Evolutionary conservation across 2,888 invertebrate genomes (phyloP).

Genomic region (Sarcophaga caerulescens): DNA sequence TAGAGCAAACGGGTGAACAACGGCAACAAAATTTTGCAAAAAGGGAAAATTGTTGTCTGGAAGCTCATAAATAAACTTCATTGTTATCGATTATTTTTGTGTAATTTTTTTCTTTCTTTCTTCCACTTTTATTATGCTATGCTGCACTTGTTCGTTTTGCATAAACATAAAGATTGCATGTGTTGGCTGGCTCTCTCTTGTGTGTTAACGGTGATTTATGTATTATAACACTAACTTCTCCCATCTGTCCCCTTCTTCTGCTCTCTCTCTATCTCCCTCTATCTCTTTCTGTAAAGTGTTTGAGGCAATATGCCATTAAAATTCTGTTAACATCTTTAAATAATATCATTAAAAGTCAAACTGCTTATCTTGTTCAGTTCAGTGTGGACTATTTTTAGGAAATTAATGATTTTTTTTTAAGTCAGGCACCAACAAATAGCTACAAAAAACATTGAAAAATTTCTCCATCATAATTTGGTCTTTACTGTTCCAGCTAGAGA

Average conservation of each 20-base stretch:
- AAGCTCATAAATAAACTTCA: slow-evolving; percentile 65
- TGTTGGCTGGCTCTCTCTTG: background rate
- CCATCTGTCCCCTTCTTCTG: background rate
- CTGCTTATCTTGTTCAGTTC: background rate
- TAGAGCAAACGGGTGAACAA: background rate
- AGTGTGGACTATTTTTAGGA: background rate
- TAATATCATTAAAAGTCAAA: background rate
- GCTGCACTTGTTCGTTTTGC: background rate
- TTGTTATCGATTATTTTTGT: slow-evolving; percentile 61
- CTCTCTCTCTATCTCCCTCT: no score
- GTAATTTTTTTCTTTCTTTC: slow-evolving; percentile 45
- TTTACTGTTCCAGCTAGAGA: background rate
- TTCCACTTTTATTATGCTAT: background rate
- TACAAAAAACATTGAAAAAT: no score
- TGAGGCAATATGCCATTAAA: background rate
- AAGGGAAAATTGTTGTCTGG: slow-evolving; percentile 44
- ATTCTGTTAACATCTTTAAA: background rate
- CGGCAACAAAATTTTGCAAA: no score
- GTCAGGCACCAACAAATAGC: background rate
- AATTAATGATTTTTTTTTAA: slow-evolving; percentile 20
- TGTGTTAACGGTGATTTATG: slow-evolving; percentile 55
- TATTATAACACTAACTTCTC: background rate
- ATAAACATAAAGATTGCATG: background rate
- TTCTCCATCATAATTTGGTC: background rate
- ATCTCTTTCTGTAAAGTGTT: background rate